Evolutionary conservation across 37 sponge, comb jelly and placozoan species (phyloP), one percentile per base, ranked within the genome.

Genomic region (Haliclona indistincta): DNA sequence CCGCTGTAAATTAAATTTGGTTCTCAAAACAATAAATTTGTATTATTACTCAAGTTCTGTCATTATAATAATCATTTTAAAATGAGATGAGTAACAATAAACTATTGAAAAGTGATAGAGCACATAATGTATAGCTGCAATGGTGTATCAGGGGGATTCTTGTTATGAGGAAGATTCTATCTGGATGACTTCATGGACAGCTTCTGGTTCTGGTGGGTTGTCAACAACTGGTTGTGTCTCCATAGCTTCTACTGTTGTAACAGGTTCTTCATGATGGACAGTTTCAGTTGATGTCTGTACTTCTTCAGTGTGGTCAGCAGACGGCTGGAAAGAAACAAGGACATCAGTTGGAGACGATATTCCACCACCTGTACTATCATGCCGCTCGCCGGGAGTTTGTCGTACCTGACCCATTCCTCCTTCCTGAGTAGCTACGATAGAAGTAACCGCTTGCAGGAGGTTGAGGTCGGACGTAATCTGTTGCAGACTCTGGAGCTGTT

Each of bases 281-380:
- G 49, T 8, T 17, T 47, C 49, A 47, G 49, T 47, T 13, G 13
- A 8, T 47, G 49, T 17, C 13, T 13, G 49, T 47, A 13, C 13
- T n/a, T n/a, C n/a, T n/a, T n/a, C n/a, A n/a, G n/a, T 37, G 17
- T 64, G 54, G 7, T 45, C 41, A 28, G 61, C 10, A 23, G 52
- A 43, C 6, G 68, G 36, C 5, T 77, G 73, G 54, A 78, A 56
- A 3, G 79, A 58, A 25, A 85, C 79, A 7, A 85, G 78, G 33
- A 85, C 79, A 19, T 85, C 86, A 13, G 79, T 85, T 3, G 86
- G 86, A 34, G 86, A 85, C 34, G 74, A 77, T 6, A 84, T 71
- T 2, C 78, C 85, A 4, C 70, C 78, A 38, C 84, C 69, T 28
- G 22, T 51, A 56, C 68, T 67, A 32, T 65, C 74, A 0, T 35